phyloP scores from a whole-genome alignment of 1,140 invertebrate genomes.

The Samia ricini region DNA sequence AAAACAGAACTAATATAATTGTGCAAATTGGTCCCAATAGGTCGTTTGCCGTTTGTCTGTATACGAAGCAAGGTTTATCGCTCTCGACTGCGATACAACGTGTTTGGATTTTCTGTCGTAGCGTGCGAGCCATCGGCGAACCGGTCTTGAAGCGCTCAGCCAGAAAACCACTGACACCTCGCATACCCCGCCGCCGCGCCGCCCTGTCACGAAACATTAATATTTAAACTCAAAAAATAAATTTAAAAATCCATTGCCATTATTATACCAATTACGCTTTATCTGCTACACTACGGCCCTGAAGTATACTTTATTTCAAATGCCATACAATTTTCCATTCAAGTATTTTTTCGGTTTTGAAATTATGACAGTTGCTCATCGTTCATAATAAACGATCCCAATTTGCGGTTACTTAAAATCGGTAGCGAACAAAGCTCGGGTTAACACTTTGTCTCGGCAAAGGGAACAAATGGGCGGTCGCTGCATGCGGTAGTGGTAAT shows the following conservation, averaged over 20 bases:
- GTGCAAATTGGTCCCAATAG: conserved; percentile 66
- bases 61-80: conserved; percentile 60
- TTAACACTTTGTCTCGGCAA: conserved; percentile 61
- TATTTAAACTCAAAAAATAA: conserved; percentile 68
- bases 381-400: conserved; percentile 36
- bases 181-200: conserved; percentile 42
- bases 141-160: conserved; percentile 66
- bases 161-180: conserved; percentile 75
- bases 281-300: conserved; percentile 32
- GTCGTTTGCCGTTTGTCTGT: conserved; percentile 54
- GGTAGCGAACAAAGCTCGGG: conserved; percentile 36
- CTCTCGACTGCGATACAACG: conserved; percentile 46
- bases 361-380: conserved; percentile 24
- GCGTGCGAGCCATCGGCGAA: conserved; percentile 58
- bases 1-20: conserved; percentile 41
- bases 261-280: conserved; percentile 64
- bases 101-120: conserved; percentile 57
- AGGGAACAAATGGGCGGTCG: conserved; percentile 59
- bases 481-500: conserved; percentile 47
- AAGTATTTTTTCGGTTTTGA: conserved; percentile 19
- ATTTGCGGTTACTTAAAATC: conserved; percentile 41
- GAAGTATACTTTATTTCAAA: conserved; percentile 36
- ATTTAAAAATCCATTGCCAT: conserved; percentile 56
- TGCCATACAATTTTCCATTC: conserved; percentile 29
- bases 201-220: conserved; percentile 73